Percentiles rank a stretch among this genome's conserved stretches.
Evolutionary conservation across 2,113 vertebrate genomes (phyloP).

Genomic region (Rhineura floridana): DNA sequence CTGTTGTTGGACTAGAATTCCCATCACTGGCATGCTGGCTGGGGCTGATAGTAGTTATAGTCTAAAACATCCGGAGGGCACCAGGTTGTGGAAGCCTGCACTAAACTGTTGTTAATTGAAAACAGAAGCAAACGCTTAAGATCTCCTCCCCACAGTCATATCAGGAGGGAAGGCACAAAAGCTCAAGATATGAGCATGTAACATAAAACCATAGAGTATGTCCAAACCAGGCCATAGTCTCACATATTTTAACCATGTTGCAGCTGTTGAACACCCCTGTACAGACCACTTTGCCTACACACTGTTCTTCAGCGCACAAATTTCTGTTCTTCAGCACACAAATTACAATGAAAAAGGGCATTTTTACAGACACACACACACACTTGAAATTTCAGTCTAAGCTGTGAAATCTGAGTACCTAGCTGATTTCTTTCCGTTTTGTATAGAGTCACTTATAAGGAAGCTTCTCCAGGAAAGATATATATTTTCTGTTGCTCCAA

Average conservation of each 20-base stretch:
- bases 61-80: no score
- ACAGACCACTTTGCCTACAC: neutral
- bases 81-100: no score
- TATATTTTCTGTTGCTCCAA: neutral
- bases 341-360: neutral
- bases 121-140: no score
- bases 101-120: no score
- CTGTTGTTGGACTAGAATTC: no score
- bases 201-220: no score
- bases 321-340: neutral
- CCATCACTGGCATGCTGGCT: no score
- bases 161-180: no score
- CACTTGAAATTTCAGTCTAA: neutral
- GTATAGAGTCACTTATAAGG: neutral
- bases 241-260: neutral
- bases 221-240: neutral
- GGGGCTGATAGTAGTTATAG: no score
- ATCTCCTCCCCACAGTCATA: no score
- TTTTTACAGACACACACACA: neutral
- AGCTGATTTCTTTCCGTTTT: neutral
- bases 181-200: no score
- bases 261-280: neutral
- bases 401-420: fast-evolving
- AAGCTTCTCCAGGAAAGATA: neutral
- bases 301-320: neutral